Percentiles rank a stretch among this genome's conserved stretches.
These are phyloP conservation scores for Buathra laborator DNA, from an alignment of 2,888 invertebrate genomes.

Conservation along the genomic window DNA sequence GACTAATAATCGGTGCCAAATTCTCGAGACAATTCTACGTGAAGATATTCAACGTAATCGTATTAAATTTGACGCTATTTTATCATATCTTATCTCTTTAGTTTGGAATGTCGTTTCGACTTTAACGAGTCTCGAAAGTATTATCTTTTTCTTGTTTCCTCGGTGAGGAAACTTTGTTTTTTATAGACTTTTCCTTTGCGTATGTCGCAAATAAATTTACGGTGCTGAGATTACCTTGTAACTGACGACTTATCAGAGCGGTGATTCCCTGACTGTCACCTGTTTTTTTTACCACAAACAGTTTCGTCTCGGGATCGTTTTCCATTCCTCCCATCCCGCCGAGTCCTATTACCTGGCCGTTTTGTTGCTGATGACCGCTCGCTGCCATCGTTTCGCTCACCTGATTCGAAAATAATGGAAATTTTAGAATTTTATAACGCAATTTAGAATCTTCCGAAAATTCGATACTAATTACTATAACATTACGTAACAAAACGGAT, in stretches of 20 bases:
- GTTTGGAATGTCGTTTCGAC: conserved; percentile 17
- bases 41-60: conserved; percentile 38
- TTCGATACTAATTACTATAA: not conserved
- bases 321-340: conserved; percentile 79
- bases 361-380: conserved; percentile 89
- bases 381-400: conserved; percentile 93
- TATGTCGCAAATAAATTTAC: not conserved
- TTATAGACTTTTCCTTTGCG: not conserved
- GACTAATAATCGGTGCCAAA: conserved; percentile 41
- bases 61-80: conserved; percentile 30
- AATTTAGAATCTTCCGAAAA: not conserved
- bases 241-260: conserved; percentile 91
- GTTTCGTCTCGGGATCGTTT: conserved; percentile 90
- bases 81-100: conserved; percentile 19
- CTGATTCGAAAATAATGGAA: conserved; percentile 83
- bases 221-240: conserved; percentile 88
- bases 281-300: conserved; percentile 91
- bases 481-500: not conserved
- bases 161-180: not conserved
- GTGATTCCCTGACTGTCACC: conserved; percentile 92
- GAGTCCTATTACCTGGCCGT: conserved; percentile 87
- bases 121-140: not conserved
- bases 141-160: not conserved
- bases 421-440: not conserved
- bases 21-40: conserved; percentile 53